Base-by-base conservation (phyloP, 2,888 invertebrate species). In the Polia nebulosa region DNA sequence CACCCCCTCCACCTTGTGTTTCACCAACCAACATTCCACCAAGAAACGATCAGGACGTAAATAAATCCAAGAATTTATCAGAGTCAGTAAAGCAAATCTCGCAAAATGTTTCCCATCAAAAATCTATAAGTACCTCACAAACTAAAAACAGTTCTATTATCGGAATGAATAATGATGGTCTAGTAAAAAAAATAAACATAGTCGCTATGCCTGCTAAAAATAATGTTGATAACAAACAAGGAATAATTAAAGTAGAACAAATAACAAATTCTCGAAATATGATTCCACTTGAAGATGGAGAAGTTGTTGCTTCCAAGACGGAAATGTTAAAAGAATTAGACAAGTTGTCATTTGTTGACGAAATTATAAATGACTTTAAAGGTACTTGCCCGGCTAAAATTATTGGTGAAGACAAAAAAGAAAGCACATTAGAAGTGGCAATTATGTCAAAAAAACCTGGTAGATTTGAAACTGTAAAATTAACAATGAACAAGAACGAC, bases 311-410 rank as follows among this genome's bases (percentile, higher is more conserved):
- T 57, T 68, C 71, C 11, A 86, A 87, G 66, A 86, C 70, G 58
- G 67, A 77, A 72, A 83, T 82, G 81, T 70, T 85, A n/a, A 58
- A 84, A 64, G 82, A 85, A 66, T 76, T 87, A 39, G 81, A 85
- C 9, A 86, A 78, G 25, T 45, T 75, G 22, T 57, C 75, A 3
- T 67, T 71, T 32, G 45, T 52, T 6, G 69, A 64, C 6, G 49
- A 64, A 32, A 25, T 44, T 7, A 32, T n/a, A 6, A 57, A 57
- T n/a, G 36, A 55, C 25, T 59, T 59, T 25, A 59, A 58, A 25
- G 8, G 8, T 25, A 15, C 13, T n/a, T 17, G 25, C 9, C 32
- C 64, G 1, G 45, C 41, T 41, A 36, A 13, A 49, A 22, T 20
- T 20, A 29, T 22, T n/a, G 47, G 52, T 45, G 47, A 55, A 47